Conservation (phyloP, 2,888 invertebrate genomes). For the Patella caerulea region DNA sequence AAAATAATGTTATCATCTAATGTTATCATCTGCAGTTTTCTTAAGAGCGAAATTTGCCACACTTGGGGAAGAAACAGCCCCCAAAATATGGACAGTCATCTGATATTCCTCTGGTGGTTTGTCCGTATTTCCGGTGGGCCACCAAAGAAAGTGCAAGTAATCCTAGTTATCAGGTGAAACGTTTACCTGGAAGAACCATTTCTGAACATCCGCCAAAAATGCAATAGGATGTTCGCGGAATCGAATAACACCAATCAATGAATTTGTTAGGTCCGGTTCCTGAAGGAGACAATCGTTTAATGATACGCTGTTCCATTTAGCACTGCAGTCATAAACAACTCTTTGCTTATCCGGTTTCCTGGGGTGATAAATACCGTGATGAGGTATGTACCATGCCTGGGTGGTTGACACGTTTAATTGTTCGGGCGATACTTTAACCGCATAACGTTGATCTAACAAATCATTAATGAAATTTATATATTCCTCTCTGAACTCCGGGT, state of each 20-base stretch:
- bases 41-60: slow-evolving; percentile 2
- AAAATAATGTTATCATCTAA: too few species aligned
- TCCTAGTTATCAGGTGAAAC: slow-evolving; percentile 17
- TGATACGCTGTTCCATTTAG: slow-evolving; percentile 16
- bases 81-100: slow-evolving; percentile 13
- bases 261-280: slow-evolving; percentile 26
- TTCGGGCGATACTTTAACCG: neutral
- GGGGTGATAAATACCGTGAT: slow-evolving; percentile 27
- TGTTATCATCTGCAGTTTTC: neutral
- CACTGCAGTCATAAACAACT: slow-evolving; percentile 20
- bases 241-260: slow-evolving; percentile 20
- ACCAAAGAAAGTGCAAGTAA: slow-evolving; percentile 22
- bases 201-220: slow-evolving; percentile 26
- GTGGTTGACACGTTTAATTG: neutral
- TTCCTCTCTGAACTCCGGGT: slow-evolving; percentile 12
- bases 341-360: slow-evolving; percentile 24
- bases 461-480: slow-evolving; percentile 23
- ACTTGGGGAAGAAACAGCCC: slow-evolving; percentile 13
- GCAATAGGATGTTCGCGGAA: slow-evolving; percentile 21
- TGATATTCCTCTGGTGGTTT: neutral
- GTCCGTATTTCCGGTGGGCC: neutral
- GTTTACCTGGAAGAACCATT: slow-evolving; percentile 23
- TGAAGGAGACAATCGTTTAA: slow-evolving; percentile 23
- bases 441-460: slow-evolving; percentile 10
- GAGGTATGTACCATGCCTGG: slow-evolving; percentile 25